Evolutionary conservation across 53 echinoderm and acorn worm species (phyloP).

Genomic region (Paracentrotus lividus): DNA sequence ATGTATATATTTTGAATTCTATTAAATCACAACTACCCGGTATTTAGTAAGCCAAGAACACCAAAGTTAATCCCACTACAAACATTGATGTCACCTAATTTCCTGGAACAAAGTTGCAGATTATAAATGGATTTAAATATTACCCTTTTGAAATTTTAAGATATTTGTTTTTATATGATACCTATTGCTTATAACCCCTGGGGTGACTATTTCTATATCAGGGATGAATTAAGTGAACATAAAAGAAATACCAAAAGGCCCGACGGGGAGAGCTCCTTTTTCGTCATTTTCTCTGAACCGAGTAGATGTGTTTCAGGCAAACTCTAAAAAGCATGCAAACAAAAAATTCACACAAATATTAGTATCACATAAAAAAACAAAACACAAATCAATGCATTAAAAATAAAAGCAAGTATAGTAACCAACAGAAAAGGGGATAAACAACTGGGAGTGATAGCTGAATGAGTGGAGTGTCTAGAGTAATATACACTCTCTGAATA

Average conservation of each 20-base stretch:
- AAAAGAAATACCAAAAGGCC: conserved; percentile 60
- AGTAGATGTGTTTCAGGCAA: conserved; percentile 55
- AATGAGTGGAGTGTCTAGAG: neutral
- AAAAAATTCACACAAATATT: conserved; percentile 52
- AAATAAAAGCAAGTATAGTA: neutral
- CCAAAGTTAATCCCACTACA: neutral
- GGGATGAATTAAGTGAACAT: conserved; percentile 44
- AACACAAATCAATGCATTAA: neutral
- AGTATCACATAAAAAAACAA: conserved; percentile 16
- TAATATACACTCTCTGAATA: neutral
- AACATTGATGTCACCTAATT: neutral
- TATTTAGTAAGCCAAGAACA: neutral
- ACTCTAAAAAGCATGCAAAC: conserved; percentile 64
- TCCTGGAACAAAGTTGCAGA: neutral
- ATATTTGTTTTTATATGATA: conserved; percentile 6
- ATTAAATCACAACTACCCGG: conserved; percentile 2
- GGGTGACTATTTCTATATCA: neutral
- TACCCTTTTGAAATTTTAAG: neutral
- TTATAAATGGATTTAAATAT: neutral
- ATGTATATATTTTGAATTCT: neutral
- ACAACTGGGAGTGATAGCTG: neutral
- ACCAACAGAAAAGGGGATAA: neutral
- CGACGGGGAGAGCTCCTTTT: conserved; percentile 61
- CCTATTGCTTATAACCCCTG: neutral
- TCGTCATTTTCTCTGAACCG: conserved; percentile 57